Base-by-base conservation (phyloP, 2,888 invertebrate genomes). In the Patella depressa region DNA sequence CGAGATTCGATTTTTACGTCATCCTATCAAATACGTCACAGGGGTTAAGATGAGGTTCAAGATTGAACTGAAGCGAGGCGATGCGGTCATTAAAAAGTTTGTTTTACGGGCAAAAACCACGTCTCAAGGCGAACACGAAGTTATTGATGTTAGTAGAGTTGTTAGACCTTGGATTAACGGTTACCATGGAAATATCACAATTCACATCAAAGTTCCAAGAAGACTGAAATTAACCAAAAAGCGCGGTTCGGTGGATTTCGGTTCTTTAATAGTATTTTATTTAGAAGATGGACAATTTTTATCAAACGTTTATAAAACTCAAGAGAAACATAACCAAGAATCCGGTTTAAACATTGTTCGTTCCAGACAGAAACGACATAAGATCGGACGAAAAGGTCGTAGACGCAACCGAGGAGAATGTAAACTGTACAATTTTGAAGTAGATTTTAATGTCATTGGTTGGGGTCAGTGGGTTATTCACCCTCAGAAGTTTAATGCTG, bases 391-490 rank as follows among this genome's bases (percentile, higher is more conserved):
- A 75, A 82, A 82, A 80, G 80, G 82, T 59, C 80, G 81, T 72
- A 78, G 79, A 19, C 75, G 78, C 34, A 81, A 81, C 57, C 85
- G 86, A 80, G 79, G 77, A n/a, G 78, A 81, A 7, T 89, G 89
- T 75, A 79, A 85, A 72, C 69, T 83, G 54, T 82, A 87, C 71
- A 87, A 90, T 69, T 87, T 90, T 69, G 80, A 84, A 53, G 86
- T 91, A 3, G 89, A 90, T 81, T 91, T 91, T 81, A 85, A 88
- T 77, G 79, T 81, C 15, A 86, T 91, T n/a, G 90, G 90, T 3
- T 91, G 90, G 89, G 88, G 88, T 7, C 82, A 87, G 74, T 90
- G 90, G 89, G 89, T 91, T 71, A 84, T 91, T 53, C 87, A 88
- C 75, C 91, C 91, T 3, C 88, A 88, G 79, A 81, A 80, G 9